Conservation (phyloP, 1,140 invertebrate species). For the Cheumatopsyche charites region DNA sequence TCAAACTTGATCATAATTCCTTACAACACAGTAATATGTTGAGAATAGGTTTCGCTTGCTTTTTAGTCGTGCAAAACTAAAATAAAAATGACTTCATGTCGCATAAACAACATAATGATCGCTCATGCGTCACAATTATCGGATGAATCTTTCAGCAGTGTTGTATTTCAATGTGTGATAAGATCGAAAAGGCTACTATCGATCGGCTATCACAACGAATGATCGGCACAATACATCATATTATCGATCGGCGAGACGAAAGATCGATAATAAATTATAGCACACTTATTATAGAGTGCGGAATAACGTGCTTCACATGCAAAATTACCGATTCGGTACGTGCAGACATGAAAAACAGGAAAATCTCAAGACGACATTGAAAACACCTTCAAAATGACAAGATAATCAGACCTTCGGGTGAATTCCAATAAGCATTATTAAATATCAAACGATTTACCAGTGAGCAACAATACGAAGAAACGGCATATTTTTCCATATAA, state of each 20-base stretch:
- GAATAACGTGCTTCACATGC: background rate
- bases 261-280: slow-evolving; percentile 6
- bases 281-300: background rate
- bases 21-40: no score
- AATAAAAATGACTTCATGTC: no score
- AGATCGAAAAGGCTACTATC: slow-evolving; percentile 10
- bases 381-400: slow-evolving; percentile 11
- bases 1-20: no score
- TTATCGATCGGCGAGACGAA: background rate
- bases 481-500: no score
- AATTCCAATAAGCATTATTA: background rate
- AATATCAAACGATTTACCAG: background rate
- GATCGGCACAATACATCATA: background rate
- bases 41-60: no score
- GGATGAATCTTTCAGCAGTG: background rate
- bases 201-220: background rate
- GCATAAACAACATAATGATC: no score
- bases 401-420: background rate
- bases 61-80: no score
- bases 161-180: slow-evolving; percentile 6
- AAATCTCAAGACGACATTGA: slow-evolving; percentile 15
- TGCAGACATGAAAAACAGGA: slow-evolving; percentile 15
- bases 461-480: no score
- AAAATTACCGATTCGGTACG: slow-evolving; percentile 5
- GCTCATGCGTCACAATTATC: background rate